Evolutionary conservation across 1,140 invertebrate species (phyloP).

Genomic region (Galleria mellonella): DNA sequence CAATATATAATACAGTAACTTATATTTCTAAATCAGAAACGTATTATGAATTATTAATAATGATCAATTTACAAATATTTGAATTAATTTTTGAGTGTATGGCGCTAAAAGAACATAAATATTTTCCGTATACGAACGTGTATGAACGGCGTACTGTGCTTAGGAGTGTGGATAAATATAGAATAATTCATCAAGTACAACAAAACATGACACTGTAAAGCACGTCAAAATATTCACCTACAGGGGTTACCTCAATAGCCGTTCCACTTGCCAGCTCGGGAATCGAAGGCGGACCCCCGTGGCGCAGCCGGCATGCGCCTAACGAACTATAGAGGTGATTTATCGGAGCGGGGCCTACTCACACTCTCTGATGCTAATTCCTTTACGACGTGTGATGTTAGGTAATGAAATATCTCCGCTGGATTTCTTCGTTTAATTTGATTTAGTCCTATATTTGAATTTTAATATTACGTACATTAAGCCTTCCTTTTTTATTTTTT

Average conservation of each 20-base stretch:
- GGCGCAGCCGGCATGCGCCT: slow-evolving; percentile 48
- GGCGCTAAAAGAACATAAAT: slow-evolving; percentile 1
- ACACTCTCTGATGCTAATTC: slow-evolving; percentile 55
- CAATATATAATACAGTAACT: neutral
- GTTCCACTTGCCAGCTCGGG: slow-evolving; percentile 52
- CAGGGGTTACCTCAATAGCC: slow-evolving; percentile 51
- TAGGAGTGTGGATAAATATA: slow-evolving; percentile 3
- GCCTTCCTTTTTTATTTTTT: too few relatives aligned
- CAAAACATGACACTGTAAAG: slow-evolving; percentile 38
- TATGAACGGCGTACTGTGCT: neutral
- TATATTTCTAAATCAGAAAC: neutral
- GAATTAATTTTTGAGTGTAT: slow-evolving; percentile 3
- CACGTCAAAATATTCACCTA: slow-evolving; percentile 66
- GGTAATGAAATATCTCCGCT: slow-evolving; percentile 14
- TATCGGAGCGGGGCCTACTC: slow-evolving; percentile 39
- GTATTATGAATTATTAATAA: slow-evolving; percentile 2
- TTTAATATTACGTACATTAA: too few relatives aligned
- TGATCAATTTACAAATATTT: slow-evolving; percentile 5
- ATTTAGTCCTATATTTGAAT: too few relatives aligned
- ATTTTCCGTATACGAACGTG: slow-evolving; percentile 1
- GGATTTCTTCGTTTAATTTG: neutral
- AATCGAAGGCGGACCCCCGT: slow-evolving; percentile 59
- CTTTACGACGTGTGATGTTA: slow-evolving; percentile 58
- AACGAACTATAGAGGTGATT: slow-evolving; percentile 68
- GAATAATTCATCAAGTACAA: slow-evolving; percentile 39